Conservation (phyloP, 2,797 vertebrate genomes). For the Lutjanus campechanus region DNA sequence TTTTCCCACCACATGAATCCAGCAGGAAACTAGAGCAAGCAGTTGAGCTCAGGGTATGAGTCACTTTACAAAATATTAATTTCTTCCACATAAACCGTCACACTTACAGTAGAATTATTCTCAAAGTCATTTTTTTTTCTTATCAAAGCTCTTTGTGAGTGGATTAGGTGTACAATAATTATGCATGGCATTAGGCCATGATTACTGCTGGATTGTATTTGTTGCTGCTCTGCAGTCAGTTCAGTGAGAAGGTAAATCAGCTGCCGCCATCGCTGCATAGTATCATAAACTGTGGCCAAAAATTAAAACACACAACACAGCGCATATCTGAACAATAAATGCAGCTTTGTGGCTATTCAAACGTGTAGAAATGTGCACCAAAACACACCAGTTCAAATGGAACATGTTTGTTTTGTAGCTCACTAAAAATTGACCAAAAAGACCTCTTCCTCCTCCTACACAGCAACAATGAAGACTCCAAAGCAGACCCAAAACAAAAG, state of each 20-base stretch:
- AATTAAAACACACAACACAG: not conserved
- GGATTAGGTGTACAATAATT: constrained; percentile 83
- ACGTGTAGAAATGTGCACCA: not conserved
- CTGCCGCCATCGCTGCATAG: constrained; percentile 5
- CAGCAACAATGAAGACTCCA: not conserved
- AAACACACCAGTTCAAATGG: not conserved
- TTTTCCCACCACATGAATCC: constrained; percentile 26
- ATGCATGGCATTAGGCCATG: constrained; percentile 77
- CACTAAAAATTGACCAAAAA: not conserved
- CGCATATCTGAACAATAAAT: not conserved
- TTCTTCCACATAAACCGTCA: constrained; percentile 69
- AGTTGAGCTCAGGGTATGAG: constrained; percentile 70
- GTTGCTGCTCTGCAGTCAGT: constrained; percentile 40
- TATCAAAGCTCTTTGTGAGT: constrained; percentile 78
- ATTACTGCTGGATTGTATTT: constrained; percentile 77
- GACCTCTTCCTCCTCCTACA: not conserved
- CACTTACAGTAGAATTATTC: constrained; percentile 80
- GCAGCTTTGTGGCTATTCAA: not conserved
- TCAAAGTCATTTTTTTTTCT: constrained; percentile 78
- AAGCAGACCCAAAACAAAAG: not conserved
- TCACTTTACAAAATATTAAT: constrained; percentile 80
- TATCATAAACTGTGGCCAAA: constrained; percentile 8
- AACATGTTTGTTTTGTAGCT: constrained; percentile 10
- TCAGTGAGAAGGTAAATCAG: constrained; percentile 35
- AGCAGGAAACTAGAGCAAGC: constrained; percentile 25